Evolutionary conservation across 2,113 vertebrate genomes (phyloP), one percentile per base, ranked within the genome.

Genomic region (Stegastes partitus): DNA sequence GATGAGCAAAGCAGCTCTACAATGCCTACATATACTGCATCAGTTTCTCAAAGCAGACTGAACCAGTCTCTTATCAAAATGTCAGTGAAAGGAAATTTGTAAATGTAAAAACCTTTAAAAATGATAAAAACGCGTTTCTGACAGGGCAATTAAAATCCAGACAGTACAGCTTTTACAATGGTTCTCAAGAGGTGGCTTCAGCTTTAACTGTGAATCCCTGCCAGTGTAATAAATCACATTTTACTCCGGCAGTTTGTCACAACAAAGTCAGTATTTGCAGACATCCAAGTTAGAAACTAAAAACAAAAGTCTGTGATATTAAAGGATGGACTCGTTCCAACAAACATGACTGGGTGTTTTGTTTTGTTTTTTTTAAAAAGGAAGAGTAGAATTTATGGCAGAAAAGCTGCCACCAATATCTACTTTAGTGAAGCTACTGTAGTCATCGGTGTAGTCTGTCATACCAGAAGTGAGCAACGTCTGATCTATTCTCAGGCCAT

Each of bases 1-100:
- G 61, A 47, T 47, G 25, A 65, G n/a, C 61, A 23, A 56, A 55
- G 39, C 58, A 25, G 72, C 64, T 54, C n/a, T 54, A 28, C 25
- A 3, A 22, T 21, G 31, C 8, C 5, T 61, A 34, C 23, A 54
- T 34, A 34, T 37, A 53, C 54, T 59, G n/a, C 5, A 57, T 45
- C 4, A 11, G 37, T 50, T 49, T 76, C 21, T 56, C 12, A 11
- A 28, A 73, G 56, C 3, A 72, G 68, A 10, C n/a, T 22, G n/a
- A 59, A 65, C 12, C 7, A 12, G 23, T 16, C 31, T 67, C n/a
- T n/a, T 47, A 10, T 56, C 18, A 65, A 74, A 57, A 44, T 25
- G 21, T 58, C 54, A 59, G 28, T 62, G 25, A 37, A 71, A 0
- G 50, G 39, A 42, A 42, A 59, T 55, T 74, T 56, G 2, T 39